phyloP scores from a whole-genome alignment of 2,888 invertebrate genomes.

The Mayetiola destructor region DNA sequence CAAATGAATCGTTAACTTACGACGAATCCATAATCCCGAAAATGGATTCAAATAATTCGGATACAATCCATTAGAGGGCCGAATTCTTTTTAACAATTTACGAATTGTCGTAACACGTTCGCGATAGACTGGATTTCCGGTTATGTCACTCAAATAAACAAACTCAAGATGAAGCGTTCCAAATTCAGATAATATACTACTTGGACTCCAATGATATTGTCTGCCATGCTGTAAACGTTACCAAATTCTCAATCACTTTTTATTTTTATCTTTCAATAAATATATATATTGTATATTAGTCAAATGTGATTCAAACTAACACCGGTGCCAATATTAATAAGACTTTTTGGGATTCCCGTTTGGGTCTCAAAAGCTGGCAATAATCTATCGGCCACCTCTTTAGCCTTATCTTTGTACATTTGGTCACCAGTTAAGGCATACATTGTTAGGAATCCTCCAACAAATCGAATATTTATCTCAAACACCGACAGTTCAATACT shows the following conservation, averaged over 20 bases:
- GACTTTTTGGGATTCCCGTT: constrained; percentile 87
- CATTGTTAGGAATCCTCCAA: constrained; percentile 85
- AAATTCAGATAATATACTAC: constrained; percentile 91
- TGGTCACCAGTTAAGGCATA: constrained; percentile 93
- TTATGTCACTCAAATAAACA: constrained; percentile 86
- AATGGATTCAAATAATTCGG: constrained; percentile 96
- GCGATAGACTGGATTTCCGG: constrained; percentile 76
- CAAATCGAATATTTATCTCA: constrained; percentile 94
- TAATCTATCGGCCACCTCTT: constrained; percentile 79
- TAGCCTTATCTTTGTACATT: constrained; percentile 85
- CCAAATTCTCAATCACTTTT: background rate
- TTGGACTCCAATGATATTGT: constrained; percentile 95
- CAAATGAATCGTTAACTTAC: constrained; percentile 61
- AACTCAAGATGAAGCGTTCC: constrained; percentile 96
- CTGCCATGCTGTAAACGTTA: constrained; percentile 49
- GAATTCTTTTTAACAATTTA: constrained; percentile 63
- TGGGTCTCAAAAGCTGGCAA: constrained; percentile 95
- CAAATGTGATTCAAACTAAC: constrained; percentile 37
- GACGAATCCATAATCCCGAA: constrained; percentile 93
- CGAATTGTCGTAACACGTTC: constrained; percentile 83
- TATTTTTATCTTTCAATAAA: background rate
- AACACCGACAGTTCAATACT: constrained; percentile 90
- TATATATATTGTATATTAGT: background rate
- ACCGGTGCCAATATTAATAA: constrained; percentile 84
- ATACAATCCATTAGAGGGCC: constrained; percentile 88